Evolutionary conservation across 2,888 invertebrate genomes (phyloP), one percentile per base, ranked within the genome.

Genomic region (Athalia cordata): DNA sequence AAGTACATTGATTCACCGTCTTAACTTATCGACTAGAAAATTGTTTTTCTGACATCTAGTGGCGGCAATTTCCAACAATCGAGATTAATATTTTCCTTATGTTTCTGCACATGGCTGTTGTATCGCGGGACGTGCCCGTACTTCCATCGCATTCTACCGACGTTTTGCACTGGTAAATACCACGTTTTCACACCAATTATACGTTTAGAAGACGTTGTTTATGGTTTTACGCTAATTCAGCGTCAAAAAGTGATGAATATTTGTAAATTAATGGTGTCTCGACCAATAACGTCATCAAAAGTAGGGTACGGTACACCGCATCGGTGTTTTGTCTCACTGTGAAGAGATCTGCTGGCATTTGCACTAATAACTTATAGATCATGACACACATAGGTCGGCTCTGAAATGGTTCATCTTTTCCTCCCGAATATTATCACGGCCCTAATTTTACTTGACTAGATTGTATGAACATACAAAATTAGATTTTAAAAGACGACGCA

Each of bases 91-190:
- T 29, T 29, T 29, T 29, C 29, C 29, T 29, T 88, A 86, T 88
- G 86, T 88, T 88, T 88, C 88, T 87, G 87, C 88, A 89, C 89
- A 89, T 89, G 89, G 89, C 89, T 86, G 87, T 86, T 86, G 87
- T 86, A 84, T 83, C 83, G 83, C 82, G 79, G 84, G 85, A 84
- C 85, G 83, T 85, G 84, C 83, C 81, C 82, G 83, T 83, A 82
- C 83, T 80, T 84, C 85, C 82, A 87, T 86, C 82, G 80, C 82
- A 80, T 77, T 80, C 81, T 84, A 82, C 82, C 82, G 79, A 80
- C 79, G 68, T 82, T 84, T 84, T 83, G 72, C 79, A 84, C 83
- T 83, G 89, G 88, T 89, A 89, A 89, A 82, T 81, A 8, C 5
- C 4, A 13, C n/a, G 29, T 52, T 52, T 62, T 64, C 50, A 11